Evolutionary conservation across 2,797 vertebrate species (phyloP).

Genomic region (Syndactyla subalaris): DNA sequence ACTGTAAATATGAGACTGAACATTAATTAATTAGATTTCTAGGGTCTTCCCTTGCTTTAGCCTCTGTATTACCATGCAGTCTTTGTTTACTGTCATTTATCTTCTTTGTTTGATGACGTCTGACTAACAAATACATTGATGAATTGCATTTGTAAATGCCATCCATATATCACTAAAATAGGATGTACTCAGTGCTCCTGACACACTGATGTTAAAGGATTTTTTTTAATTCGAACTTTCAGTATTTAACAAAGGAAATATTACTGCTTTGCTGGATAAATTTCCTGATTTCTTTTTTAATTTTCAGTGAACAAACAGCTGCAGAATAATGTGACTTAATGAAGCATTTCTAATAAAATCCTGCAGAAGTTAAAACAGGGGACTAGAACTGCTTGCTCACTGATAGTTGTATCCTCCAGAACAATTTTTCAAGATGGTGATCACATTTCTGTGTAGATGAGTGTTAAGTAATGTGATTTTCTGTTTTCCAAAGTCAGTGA

Average conservation of each 20-base stretch:
- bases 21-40: conserved; percentile 40
- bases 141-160: conserved; percentile 70
- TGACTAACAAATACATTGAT: conserved; percentile 72
- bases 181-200: not conserved
- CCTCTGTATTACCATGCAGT: not conserved
- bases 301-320: conserved; percentile 77
- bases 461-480: not conserved
- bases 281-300: conserved; percentile 70
- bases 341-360: conserved; percentile 78
- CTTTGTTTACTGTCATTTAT: conserved; percentile 46
- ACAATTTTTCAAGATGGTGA: conserved; percentile 56
- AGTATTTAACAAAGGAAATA: conserved; percentile 68
- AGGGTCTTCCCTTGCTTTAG: not conserved
- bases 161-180: conserved; percentile 67
- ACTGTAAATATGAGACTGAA: not conserved
- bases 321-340: conserved; percentile 75
- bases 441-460: conserved; percentile 27
- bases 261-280: conserved; percentile 58
- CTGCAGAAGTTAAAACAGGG: conserved; percentile 63
- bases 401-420: conserved; percentile 45
- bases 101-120: conserved; percentile 59
- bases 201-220: not conserved
- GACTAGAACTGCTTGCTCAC: conserved; percentile 52
- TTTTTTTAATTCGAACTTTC: conserved; percentile 38
- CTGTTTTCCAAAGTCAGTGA: conserved; percentile 23